phyloP scores from a whole-genome alignment of 2,888 invertebrate genomes.

The Cistogaster globosa region DNA sequence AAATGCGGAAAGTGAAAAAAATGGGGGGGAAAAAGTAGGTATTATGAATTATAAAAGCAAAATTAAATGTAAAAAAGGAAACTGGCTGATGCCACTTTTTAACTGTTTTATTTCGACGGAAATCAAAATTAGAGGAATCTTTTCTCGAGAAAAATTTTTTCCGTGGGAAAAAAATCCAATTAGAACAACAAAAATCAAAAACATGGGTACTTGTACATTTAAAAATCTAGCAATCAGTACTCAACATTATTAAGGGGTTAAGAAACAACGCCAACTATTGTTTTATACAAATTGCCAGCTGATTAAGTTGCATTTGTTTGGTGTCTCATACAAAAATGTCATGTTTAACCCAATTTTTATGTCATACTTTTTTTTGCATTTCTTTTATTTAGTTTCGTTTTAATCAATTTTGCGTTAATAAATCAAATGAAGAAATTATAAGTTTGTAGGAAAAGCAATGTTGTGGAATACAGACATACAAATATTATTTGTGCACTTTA shows the following conservation, averaged over 20 bases:
- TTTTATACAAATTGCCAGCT: conserved; percentile 52
- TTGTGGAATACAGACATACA: conserved; percentile 18
- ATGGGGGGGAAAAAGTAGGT: no score
- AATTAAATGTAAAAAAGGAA: no score
- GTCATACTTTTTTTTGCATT: conserved; percentile 13
- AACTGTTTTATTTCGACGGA: no score
- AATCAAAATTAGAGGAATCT: no score
- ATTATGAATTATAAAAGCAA: no score
- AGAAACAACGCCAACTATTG: conserved; percentile 54
- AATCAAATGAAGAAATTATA: conserved; percentile 59
- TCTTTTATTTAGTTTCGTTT: not conserved
- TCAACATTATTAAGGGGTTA: conserved; percentile 50
- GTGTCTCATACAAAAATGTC: conserved; percentile 41
- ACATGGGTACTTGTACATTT: not conserved
- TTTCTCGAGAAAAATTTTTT: no score
- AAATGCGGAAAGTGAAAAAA: no score
- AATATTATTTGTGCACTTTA: conserved; percentile 1
- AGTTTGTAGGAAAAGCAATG: conserved; percentile 40
- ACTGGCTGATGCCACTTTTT: no score
- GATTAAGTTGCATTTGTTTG: conserved; percentile 38
- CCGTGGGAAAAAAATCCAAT: no score
- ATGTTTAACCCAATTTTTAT: conserved; percentile 61
- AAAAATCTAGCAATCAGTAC: not conserved
- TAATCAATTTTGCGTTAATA: conserved; percentile 6
- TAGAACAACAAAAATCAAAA: not conserved